phyloP scores from a whole-genome alignment of 2,888 invertebrate genomes.

The Molanna angustata region DNA sequence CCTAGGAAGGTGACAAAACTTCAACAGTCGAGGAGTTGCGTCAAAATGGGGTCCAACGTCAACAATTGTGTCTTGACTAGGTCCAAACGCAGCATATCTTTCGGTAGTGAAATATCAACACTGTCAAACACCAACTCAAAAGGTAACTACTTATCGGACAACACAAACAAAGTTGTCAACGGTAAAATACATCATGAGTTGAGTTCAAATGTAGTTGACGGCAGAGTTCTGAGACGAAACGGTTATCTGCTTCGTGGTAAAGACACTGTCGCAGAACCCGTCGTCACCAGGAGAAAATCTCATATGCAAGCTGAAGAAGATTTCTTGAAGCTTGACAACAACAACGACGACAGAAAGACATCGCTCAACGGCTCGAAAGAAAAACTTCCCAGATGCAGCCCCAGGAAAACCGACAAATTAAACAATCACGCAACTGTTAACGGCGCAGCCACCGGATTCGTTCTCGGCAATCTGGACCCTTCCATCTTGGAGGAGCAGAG shows the following conservation, averaged over 20 bases:
- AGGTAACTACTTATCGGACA: slow-evolving; percentile 2
- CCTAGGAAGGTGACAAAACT: too few species aligned
- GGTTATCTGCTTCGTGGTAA: slow-evolving; percentile 4
- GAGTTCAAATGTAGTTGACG: slow-evolving; percentile 1
- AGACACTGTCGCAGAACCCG: neutral
- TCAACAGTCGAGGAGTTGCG: slow-evolving; percentile 23
- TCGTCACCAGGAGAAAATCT: slow-evolving; percentile 11
- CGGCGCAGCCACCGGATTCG: neutral
- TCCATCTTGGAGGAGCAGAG: slow-evolving; percentile 40
- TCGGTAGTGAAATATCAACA: slow-evolving; percentile 17
- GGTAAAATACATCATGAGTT: neutral
- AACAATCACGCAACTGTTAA: neutral
- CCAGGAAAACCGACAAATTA: neutral
- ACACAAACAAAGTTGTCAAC: neutral
- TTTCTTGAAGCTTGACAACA: slow-evolving; percentile 5
- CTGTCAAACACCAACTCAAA: neutral
- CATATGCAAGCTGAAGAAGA: slow-evolving; percentile 9
- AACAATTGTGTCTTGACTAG: slow-evolving; percentile 18
- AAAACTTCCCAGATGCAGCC: neutral
- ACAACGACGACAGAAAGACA: neutral
- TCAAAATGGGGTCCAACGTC: slow-evolving; percentile 13
- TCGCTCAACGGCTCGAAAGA: neutral
- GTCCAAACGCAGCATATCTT: slow-evolving; percentile 26
- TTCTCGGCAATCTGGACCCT: slow-evolving; percentile 33
- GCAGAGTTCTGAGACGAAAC: slow-evolving; percentile 11